A percentile compares a stretch with the other conserved stretches of the same genome.
Conservation (phyloP, 2,113 vertebrate species). For the Theristicus caerulescens region DNA sequence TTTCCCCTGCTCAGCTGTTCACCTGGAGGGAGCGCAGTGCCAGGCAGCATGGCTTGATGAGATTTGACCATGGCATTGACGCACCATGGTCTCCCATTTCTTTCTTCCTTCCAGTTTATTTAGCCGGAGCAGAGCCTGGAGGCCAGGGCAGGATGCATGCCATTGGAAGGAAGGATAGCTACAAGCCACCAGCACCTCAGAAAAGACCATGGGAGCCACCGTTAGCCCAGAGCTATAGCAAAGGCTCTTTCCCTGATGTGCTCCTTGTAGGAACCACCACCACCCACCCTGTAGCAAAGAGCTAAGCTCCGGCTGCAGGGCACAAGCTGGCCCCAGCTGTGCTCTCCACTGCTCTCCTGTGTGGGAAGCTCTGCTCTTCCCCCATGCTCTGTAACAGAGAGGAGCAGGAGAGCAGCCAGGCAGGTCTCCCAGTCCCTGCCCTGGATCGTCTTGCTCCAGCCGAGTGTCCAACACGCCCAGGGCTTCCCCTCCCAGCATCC, state of each 20-base stretch:
- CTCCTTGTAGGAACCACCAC: neutral
- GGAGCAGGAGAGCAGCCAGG: neutral
- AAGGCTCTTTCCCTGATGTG: neutral
- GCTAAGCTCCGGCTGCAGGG: neutral
- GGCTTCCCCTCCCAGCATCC: neutral
- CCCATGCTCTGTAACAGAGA: neutral
- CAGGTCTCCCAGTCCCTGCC: neutral
- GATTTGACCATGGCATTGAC: neutral
- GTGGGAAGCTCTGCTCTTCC: neutral
- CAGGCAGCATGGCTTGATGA: neutral
- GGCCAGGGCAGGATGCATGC: neutral
- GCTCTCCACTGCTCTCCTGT: neutral
- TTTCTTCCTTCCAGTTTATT: neutral
- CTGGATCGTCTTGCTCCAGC: neutral
- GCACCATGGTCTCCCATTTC: rapidly evolving
- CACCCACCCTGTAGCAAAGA: neutral
- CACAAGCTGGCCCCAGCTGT: neutral
- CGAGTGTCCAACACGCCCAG: neutral
- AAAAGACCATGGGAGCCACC: neutral
- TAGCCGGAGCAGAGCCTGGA: neutral
- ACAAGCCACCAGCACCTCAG: neutral
- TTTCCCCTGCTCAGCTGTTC: neutral
- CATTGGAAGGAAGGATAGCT: neutral
- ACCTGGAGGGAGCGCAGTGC: neutral
- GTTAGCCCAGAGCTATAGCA: neutral